Percentiles rank a stretch among this genome's conserved stretches.
Evolutionary conservation across 2,113 vertebrate species (phyloP).

Genomic region (Tragelaphus imberbis): DNA sequence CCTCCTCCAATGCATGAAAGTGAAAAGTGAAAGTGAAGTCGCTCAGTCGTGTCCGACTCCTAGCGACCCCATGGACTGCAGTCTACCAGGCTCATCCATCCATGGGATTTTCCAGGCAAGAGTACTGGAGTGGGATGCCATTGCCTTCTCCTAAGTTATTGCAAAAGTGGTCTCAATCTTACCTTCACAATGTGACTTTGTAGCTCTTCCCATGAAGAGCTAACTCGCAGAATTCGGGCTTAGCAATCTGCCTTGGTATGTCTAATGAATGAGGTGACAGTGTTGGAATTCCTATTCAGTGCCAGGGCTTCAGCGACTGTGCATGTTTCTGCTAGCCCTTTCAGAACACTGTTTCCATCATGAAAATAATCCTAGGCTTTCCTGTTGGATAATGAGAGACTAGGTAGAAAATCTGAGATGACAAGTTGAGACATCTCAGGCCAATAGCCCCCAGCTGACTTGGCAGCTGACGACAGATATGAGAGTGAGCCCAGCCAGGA

Average conservation of each 20-base stretch:
- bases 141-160: neutral
- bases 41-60: no score
- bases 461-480: neutral
- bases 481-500: neutral
- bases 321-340: neutral
- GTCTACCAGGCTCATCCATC: no score
- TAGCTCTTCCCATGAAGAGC: neutral
- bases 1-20: no score
- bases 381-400: neutral
- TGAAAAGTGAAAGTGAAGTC: no score
- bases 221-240: neutral
- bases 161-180: neutral
- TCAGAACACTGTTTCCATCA: neutral
- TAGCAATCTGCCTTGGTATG: neutral
- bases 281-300: neutral
- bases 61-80: no score
- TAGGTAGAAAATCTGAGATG: neutral
- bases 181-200: neutral
- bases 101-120: no score
- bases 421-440: neutral
- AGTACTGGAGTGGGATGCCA: no score
- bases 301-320: neutral
- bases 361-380: constrained; percentile 13
- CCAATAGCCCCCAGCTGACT: neutral
- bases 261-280: neutral